These are phyloP conservation scores for Acholoe squamosa DNA, from an alignment of 2,888 invertebrate species.

Conservation along the genomic window DNA sequence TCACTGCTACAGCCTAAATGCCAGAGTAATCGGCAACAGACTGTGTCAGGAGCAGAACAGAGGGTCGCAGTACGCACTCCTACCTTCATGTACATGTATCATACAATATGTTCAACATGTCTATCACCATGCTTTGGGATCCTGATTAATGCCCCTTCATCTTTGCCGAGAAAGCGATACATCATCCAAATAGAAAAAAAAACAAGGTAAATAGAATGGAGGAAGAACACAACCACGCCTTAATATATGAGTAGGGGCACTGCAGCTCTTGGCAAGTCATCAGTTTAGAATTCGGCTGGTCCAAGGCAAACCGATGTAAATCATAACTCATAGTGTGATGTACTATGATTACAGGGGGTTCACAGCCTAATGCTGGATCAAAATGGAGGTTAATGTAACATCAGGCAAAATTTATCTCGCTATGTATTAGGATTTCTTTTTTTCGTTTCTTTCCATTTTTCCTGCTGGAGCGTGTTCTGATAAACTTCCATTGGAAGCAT, in stretches of 20 bases:
- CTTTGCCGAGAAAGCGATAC: neutral
- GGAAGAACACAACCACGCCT: neutral
- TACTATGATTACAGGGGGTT: no score
- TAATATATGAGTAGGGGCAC: neutral
- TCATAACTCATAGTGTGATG: no score
- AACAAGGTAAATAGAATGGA: no score
- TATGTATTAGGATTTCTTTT: no score
- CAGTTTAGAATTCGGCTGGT: neutral
- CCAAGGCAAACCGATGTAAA: no score
- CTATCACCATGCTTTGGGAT: neutral
- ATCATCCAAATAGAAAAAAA: neutral
- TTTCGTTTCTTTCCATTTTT: no score
- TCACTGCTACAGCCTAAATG: neutral
- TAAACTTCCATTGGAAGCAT: no score
- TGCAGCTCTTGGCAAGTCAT: neutral
- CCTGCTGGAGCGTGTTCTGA: no score
- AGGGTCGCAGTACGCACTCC: neutral
- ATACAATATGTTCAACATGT: neutral
- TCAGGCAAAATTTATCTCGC: no score
- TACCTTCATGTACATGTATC: neutral
- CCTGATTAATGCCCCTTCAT: slow-evolving; percentile 5
- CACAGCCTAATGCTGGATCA: no score
- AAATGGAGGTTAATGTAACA: no score
- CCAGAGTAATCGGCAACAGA: slow-evolving; percentile 8
- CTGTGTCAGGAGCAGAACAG: neutral